A percentile compares a stretch with the other conserved stretches of the same genome.
Conservation (phyloP, 2,113 vertebrate species). For the Turnix velox region DNA sequence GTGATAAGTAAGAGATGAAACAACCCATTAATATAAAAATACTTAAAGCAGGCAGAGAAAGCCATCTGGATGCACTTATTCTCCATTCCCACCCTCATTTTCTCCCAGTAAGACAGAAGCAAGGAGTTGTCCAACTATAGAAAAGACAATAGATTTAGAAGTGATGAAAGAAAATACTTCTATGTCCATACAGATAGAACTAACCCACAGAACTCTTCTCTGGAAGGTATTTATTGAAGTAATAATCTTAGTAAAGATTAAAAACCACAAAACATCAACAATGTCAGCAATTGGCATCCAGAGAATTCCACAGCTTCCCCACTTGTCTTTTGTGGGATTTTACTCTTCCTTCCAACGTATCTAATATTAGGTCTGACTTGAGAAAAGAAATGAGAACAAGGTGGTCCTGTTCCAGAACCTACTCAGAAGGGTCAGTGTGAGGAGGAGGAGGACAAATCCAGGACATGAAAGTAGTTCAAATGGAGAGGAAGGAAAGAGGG, state of each 20-base stretch:
- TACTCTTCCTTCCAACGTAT: not conserved
- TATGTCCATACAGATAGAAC: not conserved
- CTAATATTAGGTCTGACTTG: not conserved
- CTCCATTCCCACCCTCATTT: conserved; percentile 3
- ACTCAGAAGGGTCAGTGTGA: not conserved
- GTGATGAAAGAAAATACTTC: conserved; percentile 21
- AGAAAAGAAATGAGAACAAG: not conserved
- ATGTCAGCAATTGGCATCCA: not conserved
- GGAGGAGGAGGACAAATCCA: not conserved
- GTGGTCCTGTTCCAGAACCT: not conserved
- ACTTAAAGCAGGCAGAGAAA: conserved; percentile 22
- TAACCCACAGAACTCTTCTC: not conserved
- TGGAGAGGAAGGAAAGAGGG: not conserved
- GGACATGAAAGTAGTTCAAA: not conserved
- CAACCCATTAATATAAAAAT: not conserved
- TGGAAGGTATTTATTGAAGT: conserved; percentile 29
- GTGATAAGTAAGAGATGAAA: not conserved
- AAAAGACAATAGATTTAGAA: conserved; percentile 20
- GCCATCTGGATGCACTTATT: conserved; percentile 43
- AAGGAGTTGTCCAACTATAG: conserved; percentile 6
- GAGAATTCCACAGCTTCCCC: not conserved
- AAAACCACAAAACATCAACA: conserved; percentile 19
- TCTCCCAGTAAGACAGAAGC: conserved; percentile 21
- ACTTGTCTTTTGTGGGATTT: not conserved
- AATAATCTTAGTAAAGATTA: conserved; percentile 13